Conservation (phyloP, 2,888 invertebrate species). For the Pyralis farinalis region DNA sequence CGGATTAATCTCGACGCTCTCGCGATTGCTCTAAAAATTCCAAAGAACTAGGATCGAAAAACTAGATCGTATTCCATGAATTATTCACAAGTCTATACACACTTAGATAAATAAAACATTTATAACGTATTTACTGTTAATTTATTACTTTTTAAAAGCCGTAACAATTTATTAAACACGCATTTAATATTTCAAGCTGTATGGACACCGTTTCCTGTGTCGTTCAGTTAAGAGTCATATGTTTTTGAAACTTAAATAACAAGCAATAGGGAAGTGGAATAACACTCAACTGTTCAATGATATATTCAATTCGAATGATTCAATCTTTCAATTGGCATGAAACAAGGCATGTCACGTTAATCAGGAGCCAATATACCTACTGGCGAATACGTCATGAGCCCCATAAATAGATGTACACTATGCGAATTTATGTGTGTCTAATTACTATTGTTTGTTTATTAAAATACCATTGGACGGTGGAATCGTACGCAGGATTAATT, state of each 20-base stretch:
- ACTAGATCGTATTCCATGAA: constrained; percentile 18
- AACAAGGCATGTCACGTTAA: constrained; percentile 1
- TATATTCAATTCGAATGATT: constrained; percentile 1
- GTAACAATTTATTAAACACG: background rate
- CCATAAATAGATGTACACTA: constrained; percentile 5
- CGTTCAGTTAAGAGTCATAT: background rate
- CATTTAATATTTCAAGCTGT: background rate
- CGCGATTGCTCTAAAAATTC: constrained; percentile 19
- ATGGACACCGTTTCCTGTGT: background rate
- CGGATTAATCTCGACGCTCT: constrained; percentile 16
- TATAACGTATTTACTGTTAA: background rate
- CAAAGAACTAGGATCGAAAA: constrained; percentile 17
- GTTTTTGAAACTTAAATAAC: too few species aligned
- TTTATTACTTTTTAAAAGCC: background rate
- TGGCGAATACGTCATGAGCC: constrained; percentile 1
- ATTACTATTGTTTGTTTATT: constrained; percentile 1
- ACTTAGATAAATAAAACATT: background rate
- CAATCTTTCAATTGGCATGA: constrained; percentile 7
- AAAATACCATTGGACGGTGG: background rate
- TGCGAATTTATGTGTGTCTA: background rate
- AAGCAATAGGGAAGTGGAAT: too few species aligned
- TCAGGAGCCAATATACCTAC: background rate
- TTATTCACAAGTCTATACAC: constrained; percentile 3
- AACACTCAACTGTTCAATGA: background rate
- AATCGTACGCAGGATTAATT: background rate